A percentile compares a stretch with the other conserved stretches of the same genome.
These are phyloP conservation scores for Agrypnus murinus DNA, from an alignment of 2,888 invertebrate species.

Conservation along the genomic window DNA sequence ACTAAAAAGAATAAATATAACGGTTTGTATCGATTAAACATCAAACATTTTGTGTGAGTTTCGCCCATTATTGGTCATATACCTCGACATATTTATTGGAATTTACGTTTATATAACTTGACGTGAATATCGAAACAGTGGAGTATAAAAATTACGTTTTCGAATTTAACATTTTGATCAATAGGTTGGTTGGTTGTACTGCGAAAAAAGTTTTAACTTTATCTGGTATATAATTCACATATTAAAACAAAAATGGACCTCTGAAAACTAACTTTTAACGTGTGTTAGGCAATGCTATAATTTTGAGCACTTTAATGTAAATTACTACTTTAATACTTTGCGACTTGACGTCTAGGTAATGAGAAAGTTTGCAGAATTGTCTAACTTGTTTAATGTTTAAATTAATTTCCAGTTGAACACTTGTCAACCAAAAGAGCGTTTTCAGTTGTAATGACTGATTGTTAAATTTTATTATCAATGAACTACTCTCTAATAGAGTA, in stretches of 20 bases:
- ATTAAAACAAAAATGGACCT: no score
- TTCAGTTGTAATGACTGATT: no score
- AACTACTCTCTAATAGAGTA: no score
- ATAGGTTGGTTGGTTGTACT: no score
- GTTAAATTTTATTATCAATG: no score
- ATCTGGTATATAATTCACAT: no score
- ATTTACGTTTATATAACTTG: slow-evolving; percentile 6
- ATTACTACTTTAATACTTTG: neutral
- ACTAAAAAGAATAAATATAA: no score
- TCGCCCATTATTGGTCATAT: neutral
- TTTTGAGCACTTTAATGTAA: neutral
- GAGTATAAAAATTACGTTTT: slow-evolving; percentile 3
- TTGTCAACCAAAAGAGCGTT: neutral
- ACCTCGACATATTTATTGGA: neutral
- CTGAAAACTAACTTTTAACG: no score
- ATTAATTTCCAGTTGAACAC: neutral
- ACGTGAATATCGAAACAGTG: neutral
- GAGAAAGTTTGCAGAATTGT: neutral
- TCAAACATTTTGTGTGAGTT: no score
- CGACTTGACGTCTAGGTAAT: neutral
- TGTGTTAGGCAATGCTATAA: no score
- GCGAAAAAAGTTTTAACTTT: no score
- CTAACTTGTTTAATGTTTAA: neutral
- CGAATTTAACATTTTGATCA: neutral
- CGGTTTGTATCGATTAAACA: no score